phyloP scores from a whole-genome alignment of 2,888 invertebrate genomes.

The Sympetrum striolatum region DNA sequence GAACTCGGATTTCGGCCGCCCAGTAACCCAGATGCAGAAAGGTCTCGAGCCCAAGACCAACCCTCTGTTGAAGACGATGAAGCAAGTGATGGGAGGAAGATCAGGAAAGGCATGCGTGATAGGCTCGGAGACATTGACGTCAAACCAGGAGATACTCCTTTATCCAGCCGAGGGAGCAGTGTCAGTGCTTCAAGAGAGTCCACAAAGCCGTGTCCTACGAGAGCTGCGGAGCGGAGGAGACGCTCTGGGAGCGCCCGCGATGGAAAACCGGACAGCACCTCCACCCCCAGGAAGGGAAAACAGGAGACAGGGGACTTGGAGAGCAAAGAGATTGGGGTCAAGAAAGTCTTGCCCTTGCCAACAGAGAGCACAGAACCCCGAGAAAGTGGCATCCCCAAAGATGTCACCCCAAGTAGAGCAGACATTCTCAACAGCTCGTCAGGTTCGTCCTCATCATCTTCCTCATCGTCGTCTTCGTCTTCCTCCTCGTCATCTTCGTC shows the following conservation, averaged over 20 bases:
- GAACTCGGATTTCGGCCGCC: slow-evolving; percentile 73
- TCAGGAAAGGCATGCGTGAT: slow-evolving; percentile 63
- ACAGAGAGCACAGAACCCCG: slow-evolving; percentile 45
- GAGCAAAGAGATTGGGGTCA: slow-evolving; percentile 35
- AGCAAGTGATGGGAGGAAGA: slow-evolving; percentile 51
- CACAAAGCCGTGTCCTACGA: slow-evolving; percentile 26
- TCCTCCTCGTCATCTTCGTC: slow-evolving; percentile 37
- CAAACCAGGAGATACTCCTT: slow-evolving; percentile 70
- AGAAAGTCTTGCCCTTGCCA: slow-evolving; percentile 32
- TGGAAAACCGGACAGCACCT: slow-evolving; percentile 49
- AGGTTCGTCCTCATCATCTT: slow-evolving; percentile 29
- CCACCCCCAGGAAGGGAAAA: slow-evolving; percentile 58
- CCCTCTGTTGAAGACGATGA: slow-evolving; percentile 52
- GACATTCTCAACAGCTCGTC: slow-evolving; percentile 26
- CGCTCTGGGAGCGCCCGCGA: slow-evolving; percentile 29
- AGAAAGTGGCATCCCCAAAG: slow-evolving; percentile 45
- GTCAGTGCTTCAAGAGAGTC: slow-evolving; percentile 40
- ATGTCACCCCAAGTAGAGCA: not conserved
- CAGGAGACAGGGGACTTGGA: slow-evolving; percentile 51
- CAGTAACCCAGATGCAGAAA: slow-evolving; percentile 63
- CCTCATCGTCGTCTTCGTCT: slow-evolving; percentile 35
- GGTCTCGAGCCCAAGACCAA: slow-evolving; percentile 73
- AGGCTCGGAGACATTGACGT: slow-evolving; percentile 72
- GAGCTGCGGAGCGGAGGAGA: slow-evolving; percentile 44
- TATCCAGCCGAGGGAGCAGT: slow-evolving; percentile 62